phyloP scores from a whole-genome alignment of 2,797 vertebrate species.

The Diglossa cyanea region DNA sequence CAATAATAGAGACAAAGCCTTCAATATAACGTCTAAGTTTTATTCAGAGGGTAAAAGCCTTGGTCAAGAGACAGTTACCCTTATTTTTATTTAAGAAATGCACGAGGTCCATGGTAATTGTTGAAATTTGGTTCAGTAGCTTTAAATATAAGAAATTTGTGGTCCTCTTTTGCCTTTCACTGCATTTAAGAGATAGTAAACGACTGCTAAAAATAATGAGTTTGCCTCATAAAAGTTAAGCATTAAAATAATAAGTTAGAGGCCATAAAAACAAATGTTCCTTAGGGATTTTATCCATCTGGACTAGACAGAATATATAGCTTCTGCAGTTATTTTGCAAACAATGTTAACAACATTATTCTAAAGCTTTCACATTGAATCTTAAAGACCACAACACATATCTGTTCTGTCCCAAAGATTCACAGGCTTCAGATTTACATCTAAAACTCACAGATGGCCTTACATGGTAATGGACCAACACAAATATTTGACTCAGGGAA shows the following conservation, averaged over 20 bases:
- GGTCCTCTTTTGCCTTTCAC: neutral
- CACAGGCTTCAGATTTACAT: neutral
- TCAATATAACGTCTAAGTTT: neutral
- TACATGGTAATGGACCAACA: neutral
- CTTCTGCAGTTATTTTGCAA: conserved; percentile 28
- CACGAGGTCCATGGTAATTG: neutral
- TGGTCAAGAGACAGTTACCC: neutral
- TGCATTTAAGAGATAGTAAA: conserved; percentile 53
- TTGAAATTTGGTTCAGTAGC: neutral
- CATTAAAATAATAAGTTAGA: conserved; percentile 46
- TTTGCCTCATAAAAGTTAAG: conserved; percentile 39
- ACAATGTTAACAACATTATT: conserved; percentile 8
- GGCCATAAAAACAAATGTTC: conserved; percentile 46
- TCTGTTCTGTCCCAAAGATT: neutral
- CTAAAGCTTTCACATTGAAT: neutral
- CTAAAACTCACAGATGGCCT: conserved; percentile 19
- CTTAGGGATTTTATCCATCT: conserved; percentile 53
- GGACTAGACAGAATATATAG: neutral
- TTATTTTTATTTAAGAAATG: conserved; percentile 3
- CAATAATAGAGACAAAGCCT: neutral
- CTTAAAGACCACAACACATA: neutral
- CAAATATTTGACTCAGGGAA: neutral
- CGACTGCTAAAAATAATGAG: conserved; percentile 48
- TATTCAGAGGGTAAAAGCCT: neutral
- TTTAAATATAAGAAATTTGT: conserved; percentile 27